Evolutionary conservation across 2,113 vertebrate genomes (phyloP), one percentile per base, ranked within the genome.

Genomic region (Symphodus melops): DNA sequence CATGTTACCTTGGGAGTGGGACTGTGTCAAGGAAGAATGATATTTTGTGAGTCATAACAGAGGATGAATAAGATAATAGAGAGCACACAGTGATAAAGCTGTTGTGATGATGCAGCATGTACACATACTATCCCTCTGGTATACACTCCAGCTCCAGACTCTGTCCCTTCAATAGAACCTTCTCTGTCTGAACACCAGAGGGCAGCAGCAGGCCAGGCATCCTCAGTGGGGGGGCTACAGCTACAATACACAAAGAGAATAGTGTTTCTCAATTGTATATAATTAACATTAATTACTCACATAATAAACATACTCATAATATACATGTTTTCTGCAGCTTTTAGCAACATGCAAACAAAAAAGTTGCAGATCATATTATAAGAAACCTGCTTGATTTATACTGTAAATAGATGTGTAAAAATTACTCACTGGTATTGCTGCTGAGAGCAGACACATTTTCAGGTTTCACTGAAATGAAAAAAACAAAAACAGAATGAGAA

Each of bases 51-150:
- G 10, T 1, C 3, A 0, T 14, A 52, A 21, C 11, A 6, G 1
- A 9, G 36, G 8, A 55, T 51, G 55, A 52, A 33, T 37, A 17
- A 46, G 2, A 70, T 13, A 2, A 9, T 20, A 28, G 9, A 60
- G 36, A 21, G 20, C 19, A 12, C n/a, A 5, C 19, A 17, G 3
- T 0, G 23, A 37, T 23, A 41, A 63, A 28, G 25, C 20, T 28
- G 52, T 28, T 21, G 23, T 51, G 1, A 39, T 36, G 12, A 44
- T 42, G 9, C 17, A 5, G 11, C 6, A 54, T 41, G 17, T 25
- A n/a, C 91, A 96, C 98, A 94, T 93, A 99, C 98, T 96, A 91
- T 89, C 98, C 98, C 85, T 96, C 94, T n/a, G 97, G 95, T 72
- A 99, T 96, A 33, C 98, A 99, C 83, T 99, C 97, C 0, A 99